These are phyloP conservation scores for Mythimna pallens DNA, from an alignment of 2,888 invertebrate genomes.

Conservation along the genomic window DNA sequence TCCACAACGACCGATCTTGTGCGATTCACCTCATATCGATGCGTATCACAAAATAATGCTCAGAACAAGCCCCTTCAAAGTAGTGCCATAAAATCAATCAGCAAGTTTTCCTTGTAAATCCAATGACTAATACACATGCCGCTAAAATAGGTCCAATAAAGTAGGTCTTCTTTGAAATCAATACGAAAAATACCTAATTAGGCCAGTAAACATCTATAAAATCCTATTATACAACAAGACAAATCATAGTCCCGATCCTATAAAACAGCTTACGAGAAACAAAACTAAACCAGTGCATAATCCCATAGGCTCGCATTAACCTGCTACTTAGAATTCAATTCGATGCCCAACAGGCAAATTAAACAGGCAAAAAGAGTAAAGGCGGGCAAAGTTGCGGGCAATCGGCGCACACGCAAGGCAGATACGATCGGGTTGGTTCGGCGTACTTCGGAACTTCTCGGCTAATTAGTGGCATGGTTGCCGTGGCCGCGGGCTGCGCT, in stretches of 20 bases:
- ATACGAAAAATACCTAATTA: neutral
- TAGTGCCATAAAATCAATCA: neutral
- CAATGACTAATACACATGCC: neutral
- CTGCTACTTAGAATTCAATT: constrained; percentile 58
- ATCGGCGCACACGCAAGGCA: constrained; percentile 66
- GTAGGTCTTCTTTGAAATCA: neutral
- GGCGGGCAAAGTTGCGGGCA: constrained; percentile 40
- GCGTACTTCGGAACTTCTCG: constrained; percentile 54
- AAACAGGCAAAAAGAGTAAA: constrained; percentile 57
- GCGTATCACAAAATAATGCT: no score
- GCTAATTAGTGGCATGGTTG: constrained; percentile 67
- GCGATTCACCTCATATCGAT: no score
- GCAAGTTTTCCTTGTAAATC: neutral
- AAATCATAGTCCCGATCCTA: constrained; percentile 12
- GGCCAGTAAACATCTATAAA: neutral
- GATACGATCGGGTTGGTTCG: constrained; percentile 66
- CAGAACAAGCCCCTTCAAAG: neutral
- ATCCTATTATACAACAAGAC: neutral
- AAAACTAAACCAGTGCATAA: constrained; percentile 50
- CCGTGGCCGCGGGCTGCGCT: constrained; percentile 51
- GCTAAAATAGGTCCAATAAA: neutral
- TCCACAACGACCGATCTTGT: no score
- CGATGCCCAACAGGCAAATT: constrained; percentile 42
- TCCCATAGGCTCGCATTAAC: constrained; percentile 40
- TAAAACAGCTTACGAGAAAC: constrained; percentile 16